These are phyloP conservation scores for Phyto melanocephala DNA, from an alignment of 2,888 invertebrate genomes.

Conservation along the genomic window DNA sequence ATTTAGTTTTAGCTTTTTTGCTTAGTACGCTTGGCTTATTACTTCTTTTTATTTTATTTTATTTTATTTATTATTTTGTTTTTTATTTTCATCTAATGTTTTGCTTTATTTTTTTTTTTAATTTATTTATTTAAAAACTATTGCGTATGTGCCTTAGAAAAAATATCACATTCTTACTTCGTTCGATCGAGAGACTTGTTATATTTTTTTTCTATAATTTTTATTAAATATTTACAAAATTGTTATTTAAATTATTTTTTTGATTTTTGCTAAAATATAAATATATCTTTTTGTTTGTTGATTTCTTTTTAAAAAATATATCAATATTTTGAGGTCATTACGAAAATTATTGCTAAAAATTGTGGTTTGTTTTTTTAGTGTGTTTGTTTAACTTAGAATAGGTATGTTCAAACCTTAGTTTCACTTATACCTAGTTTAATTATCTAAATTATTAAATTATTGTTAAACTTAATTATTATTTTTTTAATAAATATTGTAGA, in stretches of 20 bases:
- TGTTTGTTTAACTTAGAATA: slow-evolving; percentile 40
- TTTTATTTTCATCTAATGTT: slow-evolving; percentile 37
- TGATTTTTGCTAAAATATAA: slow-evolving; percentile 63
- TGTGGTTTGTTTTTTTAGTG: slow-evolving; percentile 66
- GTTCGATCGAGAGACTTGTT: slow-evolving; percentile 78
- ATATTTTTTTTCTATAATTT: slow-evolving; percentile 65
- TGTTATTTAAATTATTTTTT: slow-evolving; percentile 31
- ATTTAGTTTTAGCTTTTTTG: slow-evolving; percentile 57
- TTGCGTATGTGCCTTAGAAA: slow-evolving; percentile 73
- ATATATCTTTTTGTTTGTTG: slow-evolving; percentile 57
- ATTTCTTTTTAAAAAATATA: slow-evolving; percentile 73
- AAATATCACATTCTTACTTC: slow-evolving; percentile 80
- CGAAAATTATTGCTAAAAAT: slow-evolving; percentile 78
- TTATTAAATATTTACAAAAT: slow-evolving; percentile 63
- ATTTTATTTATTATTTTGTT: slow-evolving; percentile 32
- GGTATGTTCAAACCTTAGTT: slow-evolving; percentile 57
- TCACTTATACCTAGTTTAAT: slow-evolving; percentile 31
- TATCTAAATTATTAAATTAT: slow-evolving; percentile 19
- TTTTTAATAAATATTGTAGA: slow-evolving; percentile 71
- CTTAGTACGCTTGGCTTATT: slow-evolving; percentile 67
- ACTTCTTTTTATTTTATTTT: too few relatives aligned
- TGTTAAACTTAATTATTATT: slow-evolving; percentile 20
- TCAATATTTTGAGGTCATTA: slow-evolving; percentile 77
- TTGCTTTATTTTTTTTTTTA: slow-evolving; percentile 59
- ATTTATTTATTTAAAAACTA: slow-evolving; percentile 64